Evolutionary conservation across 2,888 invertebrate genomes (phyloP), one percentile per base, ranked within the genome.

Genomic region (Gymnoscelis rufifasciata): DNA sequence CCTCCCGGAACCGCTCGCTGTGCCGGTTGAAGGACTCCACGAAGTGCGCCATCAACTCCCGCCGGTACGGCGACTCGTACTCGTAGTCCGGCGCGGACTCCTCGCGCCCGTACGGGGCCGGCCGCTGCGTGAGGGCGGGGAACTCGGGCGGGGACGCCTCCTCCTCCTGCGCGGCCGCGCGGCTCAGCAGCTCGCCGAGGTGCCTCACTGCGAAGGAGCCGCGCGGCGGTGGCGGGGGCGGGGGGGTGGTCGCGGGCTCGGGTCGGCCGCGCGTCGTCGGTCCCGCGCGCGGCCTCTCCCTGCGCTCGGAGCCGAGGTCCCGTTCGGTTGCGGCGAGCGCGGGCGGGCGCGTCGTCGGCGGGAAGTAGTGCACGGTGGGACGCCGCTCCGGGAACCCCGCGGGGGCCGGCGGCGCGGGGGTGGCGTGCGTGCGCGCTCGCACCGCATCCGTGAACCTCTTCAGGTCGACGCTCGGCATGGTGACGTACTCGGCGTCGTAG

Each of bases 281-380:
- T 13, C 15, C 40, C 1, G 63, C 57, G 31, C 63, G 74, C 11
- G 62, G 47, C 42, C 78, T 71, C 1, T 78, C 51, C 67, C 76
- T 80, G 12, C 52, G 60, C 38, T 71, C 68, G 35, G 74, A 75
- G 33, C 64, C 56, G 1, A 54, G 54, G 43, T 78, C 74, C 40
- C 76, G 73, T 35, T 74, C 71, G 27, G 71, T 73, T 1, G 70
- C 51, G 50, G 68, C 60, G 4, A 56, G 48, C 47, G 59, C 62
- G 40, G 51, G 71, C n/a, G 68, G 69, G 0, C 56, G 58, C 3
- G 56, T 59, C 42, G 65, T 62, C 1, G 87, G 87, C 10, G 87
- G 86, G 58, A 87, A 88, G 58, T 83, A 84, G 51, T 86, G 83
- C 3, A 87, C 47, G 0, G 86, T 84, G 1, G 81, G 56, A 46